phyloP scores from a whole-genome alignment of 2,888 invertebrate species.

The Pandemis cinnamomeana region DNA sequence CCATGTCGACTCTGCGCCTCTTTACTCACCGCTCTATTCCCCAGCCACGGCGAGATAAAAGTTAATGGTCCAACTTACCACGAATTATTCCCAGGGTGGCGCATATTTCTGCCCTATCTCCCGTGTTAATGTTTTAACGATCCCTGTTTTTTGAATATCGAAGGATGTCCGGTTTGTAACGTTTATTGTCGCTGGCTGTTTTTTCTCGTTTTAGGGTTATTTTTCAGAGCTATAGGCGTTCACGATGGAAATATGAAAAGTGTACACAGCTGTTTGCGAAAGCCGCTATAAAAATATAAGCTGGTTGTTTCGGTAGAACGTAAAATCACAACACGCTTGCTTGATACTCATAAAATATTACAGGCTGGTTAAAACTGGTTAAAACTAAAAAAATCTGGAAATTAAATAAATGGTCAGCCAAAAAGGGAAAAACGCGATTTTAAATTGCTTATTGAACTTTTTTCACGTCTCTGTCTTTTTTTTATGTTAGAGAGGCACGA shows the following conservation, averaged over 20 bases:
- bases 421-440: too few relatives aligned
- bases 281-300: neutral
- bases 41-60: conserved; percentile 66
- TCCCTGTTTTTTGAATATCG: conserved; percentile 46
- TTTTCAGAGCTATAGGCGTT: neutral
- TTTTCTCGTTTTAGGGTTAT: conserved; percentile 8
- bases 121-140: conserved; percentile 55
- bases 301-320: neutral
- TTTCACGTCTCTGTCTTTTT: too few relatives aligned
- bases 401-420: too few relatives aligned
- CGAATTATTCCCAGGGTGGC: conserved; percentile 68
- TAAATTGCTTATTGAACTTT: too few relatives aligned
- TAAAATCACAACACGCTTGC: too few relatives aligned
- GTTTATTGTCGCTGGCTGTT: conserved; percentile 23
- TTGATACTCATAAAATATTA: too few relatives aligned
- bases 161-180: conserved; percentile 38
- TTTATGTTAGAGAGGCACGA: too few relatives aligned
- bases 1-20: conserved; percentile 35
- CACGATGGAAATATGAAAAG: conserved; percentile 5
- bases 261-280: neutral
- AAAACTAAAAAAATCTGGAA: too few relatives aligned
- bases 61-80: conserved; percentile 78
- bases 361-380: too few relatives aligned
- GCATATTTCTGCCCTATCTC: conserved; percentile 59
- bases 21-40: conserved; percentile 50